Evolutionary conservation across 2,888 invertebrate species (phyloP), one percentile per base, ranked within the genome.

Genomic region (Eremobia ochroleuca): DNA sequence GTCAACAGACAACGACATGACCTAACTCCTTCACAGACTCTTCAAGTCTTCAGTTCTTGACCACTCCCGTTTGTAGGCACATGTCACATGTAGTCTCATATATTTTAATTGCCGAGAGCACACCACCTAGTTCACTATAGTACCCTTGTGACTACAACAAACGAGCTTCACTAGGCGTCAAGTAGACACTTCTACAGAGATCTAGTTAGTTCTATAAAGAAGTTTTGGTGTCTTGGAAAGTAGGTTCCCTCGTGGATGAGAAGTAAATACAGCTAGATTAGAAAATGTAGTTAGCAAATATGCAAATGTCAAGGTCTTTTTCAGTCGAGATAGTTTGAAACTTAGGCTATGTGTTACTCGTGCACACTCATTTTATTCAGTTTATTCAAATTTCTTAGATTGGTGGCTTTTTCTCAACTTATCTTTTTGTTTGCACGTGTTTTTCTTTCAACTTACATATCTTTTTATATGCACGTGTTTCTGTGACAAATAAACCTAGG

Each of bases 41-140:
- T 13, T 69, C 43, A 74, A 55, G 31, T 15, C n/a, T n/a, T 59
- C 43, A 74, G 55, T 37, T 18, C 31, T 64, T 69, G 68, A 66
- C 65, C 81, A 69, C 43, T 65, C 31, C 61, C 43, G 34, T 75
- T 69, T 81, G 65, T 59, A 5, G 25, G 1, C 4, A 34, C 34
- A 28, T 21, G 3, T 55, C 28, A 37, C n/a, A 5, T 9, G 21
- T 43, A 25, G 21, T 43, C 55, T 49, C 49, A 34, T 43, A 70
- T 62, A 18, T 58, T 67, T 37, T 52, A 70, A 70, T 67, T 77
- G 66, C 31, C n/a, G 21, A 72, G 62, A 65, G 59, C 59, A 72
- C 52, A 59, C n/a, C 21, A 21, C 21, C 58, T 34, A n/a, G 49
- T 9, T 8, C 25, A 43, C 28, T 68, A 25, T 43, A 68, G 58